Conservation (phyloP, 2,888 invertebrate species). For the Epsilonema sp. region DNA sequence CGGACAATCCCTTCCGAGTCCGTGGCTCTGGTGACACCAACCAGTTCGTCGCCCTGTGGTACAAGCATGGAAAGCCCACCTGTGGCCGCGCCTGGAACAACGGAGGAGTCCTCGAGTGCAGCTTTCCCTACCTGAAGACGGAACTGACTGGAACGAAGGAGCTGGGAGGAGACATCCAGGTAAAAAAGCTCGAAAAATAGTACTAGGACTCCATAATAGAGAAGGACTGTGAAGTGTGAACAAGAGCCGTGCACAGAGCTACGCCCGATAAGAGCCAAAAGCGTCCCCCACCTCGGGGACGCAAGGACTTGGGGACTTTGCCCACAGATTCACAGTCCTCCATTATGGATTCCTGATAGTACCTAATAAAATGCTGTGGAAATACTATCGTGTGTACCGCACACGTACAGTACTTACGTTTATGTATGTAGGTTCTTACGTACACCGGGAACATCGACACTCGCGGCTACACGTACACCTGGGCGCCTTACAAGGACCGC, state of each 20-base stretch:
- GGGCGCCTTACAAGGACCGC: neutral
- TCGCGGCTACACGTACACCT: neutral
- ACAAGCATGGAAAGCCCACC: neutral
- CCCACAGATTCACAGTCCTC: too few species aligned
- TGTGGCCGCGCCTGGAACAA: neutral
- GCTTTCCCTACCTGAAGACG: neutral
- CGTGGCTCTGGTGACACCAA: neutral
- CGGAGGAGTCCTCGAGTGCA: neutral
- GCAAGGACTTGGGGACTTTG: too few species aligned
- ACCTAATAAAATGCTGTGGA: too few species aligned
- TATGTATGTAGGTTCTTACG: neutral
- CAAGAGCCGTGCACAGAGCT: too few species aligned
- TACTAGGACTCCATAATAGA: too few species aligned
- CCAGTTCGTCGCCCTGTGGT: neutral
- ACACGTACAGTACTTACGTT: neutral
- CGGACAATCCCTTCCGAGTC: neutral
- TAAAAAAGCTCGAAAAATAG: neutral
- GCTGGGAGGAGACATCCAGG: neutral
- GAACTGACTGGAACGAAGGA: neutral
- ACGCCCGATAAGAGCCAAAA: too few species aligned
- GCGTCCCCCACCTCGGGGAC: too few species aligned
- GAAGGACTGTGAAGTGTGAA: too few species aligned
- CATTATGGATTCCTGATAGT: too few species aligned
- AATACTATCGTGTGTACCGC: too few species aligned
- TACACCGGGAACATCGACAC: neutral